Evolutionary conservation across 2,797 vertebrate genomes (phyloP).

Genomic region (Pipistrellus pygmaeus): DNA sequence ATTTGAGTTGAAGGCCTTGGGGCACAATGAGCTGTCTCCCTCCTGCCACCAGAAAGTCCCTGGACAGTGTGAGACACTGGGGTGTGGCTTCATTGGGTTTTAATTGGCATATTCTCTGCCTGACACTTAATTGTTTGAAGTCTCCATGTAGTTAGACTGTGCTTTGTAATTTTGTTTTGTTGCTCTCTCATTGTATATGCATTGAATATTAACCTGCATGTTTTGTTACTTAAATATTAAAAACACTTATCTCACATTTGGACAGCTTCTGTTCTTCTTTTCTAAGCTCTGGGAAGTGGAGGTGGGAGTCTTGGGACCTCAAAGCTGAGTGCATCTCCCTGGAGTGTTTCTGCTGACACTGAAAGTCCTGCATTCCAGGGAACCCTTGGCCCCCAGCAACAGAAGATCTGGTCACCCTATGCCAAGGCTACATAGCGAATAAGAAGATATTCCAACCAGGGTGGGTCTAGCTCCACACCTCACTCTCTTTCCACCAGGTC

Average conservation of each 20-base stretch:
- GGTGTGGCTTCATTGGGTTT: neutral
- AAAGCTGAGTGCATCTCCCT: neutral
- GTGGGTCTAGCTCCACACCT: neutral
- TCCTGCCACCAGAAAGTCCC: neutral
- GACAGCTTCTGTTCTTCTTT: conserved; percentile 43
- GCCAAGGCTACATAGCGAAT: neutral
- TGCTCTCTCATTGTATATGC: conserved; percentile 65
- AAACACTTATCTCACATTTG: conserved; percentile 48
- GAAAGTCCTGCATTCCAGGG: neutral
- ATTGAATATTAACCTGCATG: conserved; percentile 65
- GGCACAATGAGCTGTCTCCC: neutral
- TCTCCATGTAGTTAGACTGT: conserved; percentile 53
- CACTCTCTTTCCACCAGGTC: neutral
- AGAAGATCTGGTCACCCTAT: neutral
- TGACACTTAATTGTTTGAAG: conserved; percentile 34
- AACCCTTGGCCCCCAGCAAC: neutral
- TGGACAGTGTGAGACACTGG: neutral
- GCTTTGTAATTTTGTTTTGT: conserved; percentile 55
- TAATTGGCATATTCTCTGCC: neutral
- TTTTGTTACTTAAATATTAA: conserved; percentile 85
- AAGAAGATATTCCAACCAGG: neutral
- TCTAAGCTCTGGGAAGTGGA: neutral
- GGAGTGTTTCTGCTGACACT: neutral
- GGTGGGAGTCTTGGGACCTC: neutral
- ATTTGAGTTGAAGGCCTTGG: neutral